These are phyloP conservation scores for Lepidocyrtinus sp. DNA, from an alignment of 2,888 invertebrate species.

Conservation along the genomic window DNA sequence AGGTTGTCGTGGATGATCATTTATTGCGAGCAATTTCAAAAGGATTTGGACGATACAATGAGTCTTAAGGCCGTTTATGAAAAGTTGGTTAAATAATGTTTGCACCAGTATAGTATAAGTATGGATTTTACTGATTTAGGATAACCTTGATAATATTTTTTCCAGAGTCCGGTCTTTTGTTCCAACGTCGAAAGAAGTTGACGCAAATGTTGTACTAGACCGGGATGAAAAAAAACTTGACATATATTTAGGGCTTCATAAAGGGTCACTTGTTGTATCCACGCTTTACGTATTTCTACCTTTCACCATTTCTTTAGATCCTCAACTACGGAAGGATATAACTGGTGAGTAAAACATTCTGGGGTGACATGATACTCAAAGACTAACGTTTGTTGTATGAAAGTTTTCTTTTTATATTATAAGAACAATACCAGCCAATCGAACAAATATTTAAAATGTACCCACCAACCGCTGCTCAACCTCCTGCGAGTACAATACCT, in stretches of 20 bases:
- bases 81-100: slow-evolving; percentile 77
- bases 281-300: slow-evolving; percentile 96
- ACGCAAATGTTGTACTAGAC: slow-evolving; percentile 91
- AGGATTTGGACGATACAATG: slow-evolving; percentile 86
- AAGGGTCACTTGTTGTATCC: slow-evolving; percentile 86
- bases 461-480: slow-evolving; percentile 41
- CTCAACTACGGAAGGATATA: slow-evolving; percentile 96
- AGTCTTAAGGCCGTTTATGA: slow-evolving; percentile 93
- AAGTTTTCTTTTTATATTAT: slow-evolving; percentile 7
- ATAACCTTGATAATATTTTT: not conserved
- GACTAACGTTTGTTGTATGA: not conserved
- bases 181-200: slow-evolving; percentile 87
- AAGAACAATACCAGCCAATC: slow-evolving; percentile 69
- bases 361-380: not conserved
- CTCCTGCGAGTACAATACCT: slow-evolving; percentile 29
- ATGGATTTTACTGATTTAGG: too few species aligned
- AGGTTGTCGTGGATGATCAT: slow-evolving; percentile 97
- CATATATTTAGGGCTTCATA: slow-evolving; percentile 91
- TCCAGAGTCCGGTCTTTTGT: slow-evolving; percentile 85
- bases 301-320: slow-evolving; percentile 98
- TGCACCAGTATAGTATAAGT: too few species aligned
- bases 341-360: slow-evolving; percentile 79
- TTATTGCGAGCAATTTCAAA: slow-evolving; percentile 91
- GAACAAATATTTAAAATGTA: slow-evolving; percentile 67
- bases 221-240: slow-evolving; percentile 96